phyloP scores from a whole-genome alignment of 1,140 invertebrate genomes.

The Brachystomella parvula region DNA sequence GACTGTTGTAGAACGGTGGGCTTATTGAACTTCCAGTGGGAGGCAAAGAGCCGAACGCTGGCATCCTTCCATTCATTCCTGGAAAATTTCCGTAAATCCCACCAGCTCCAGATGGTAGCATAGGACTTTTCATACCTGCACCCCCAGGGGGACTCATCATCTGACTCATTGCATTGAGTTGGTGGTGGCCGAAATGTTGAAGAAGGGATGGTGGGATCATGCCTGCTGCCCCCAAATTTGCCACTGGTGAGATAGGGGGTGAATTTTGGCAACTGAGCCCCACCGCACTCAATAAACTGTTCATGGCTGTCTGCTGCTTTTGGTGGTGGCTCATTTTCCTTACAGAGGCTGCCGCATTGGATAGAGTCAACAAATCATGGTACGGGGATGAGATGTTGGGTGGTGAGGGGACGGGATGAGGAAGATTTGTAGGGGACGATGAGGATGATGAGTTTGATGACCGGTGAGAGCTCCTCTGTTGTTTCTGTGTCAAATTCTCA shows the following conservation, averaged over 20 bases:
- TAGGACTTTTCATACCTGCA: neutral
- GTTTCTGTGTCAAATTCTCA: slow-evolving; percentile 11
- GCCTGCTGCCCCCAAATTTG: neutral
- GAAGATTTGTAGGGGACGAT: slow-evolving; percentile 17
- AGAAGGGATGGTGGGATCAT: neutral
- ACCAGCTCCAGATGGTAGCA: neutral
- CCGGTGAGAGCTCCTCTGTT: slow-evolving; percentile 8
- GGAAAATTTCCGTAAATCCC: neutral
- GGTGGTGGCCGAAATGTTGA: neutral
- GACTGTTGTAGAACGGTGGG: slow-evolving; percentile 18
- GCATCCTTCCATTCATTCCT: neutral
- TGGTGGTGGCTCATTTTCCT: slow-evolving; percentile 24
- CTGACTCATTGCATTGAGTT: slow-evolving; percentile 4
- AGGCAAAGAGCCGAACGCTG: neutral
- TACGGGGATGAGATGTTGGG: slow-evolving; percentile 21
- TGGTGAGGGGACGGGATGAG: slow-evolving; percentile 20
- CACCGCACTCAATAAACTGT: slow-evolving; percentile 19
- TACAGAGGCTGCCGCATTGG: slow-evolving; percentile 27
- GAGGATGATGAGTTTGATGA: slow-evolving; percentile 9
- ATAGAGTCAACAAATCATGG: slow-evolving; percentile 29
- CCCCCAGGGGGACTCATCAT: slow-evolving; percentile 3
- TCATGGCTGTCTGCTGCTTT: slow-evolving; percentile 21
- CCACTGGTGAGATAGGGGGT: neutral
- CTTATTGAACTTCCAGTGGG: slow-evolving; percentile 18
- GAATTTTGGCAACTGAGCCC: neutral